These are phyloP conservation scores for Threskiornis aethiopicus DNA, from an alignment of 2,797 vertebrate species.

Conservation along the genomic window DNA sequence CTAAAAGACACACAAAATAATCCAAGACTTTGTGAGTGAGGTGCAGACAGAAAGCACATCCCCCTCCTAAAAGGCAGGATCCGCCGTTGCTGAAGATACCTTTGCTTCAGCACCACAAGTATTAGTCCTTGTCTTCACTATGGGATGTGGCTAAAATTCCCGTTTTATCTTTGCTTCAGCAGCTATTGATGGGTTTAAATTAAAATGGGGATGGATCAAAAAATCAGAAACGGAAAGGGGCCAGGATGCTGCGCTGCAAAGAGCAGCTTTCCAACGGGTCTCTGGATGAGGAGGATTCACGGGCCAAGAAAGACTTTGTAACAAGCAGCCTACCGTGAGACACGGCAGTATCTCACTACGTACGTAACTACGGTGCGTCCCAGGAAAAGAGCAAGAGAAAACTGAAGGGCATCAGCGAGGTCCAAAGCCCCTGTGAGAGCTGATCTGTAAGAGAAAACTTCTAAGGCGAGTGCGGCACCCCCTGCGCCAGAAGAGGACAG, in stretches of 20 bases:
- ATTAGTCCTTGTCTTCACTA: neutral
- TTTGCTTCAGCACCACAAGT: neutral
- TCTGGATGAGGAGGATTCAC: neutral
- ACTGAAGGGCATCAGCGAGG: neutral
- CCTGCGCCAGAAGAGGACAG: neutral
- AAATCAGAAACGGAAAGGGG: neutral
- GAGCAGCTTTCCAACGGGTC: neutral
- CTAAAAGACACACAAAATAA: neutral
- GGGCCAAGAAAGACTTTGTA: neutral
- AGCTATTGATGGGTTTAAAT: neutral
- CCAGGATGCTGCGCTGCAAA: neutral
- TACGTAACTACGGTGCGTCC: fast-evolving
- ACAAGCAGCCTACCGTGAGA: neutral
- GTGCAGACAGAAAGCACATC: neutral
- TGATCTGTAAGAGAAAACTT: neutral
- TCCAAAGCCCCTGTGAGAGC: neutral
- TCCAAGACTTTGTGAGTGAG: neutral
- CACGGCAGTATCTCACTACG: fast-evolving
- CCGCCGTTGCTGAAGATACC: neutral
- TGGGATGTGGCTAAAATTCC: neutral
- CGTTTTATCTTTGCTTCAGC: neutral
- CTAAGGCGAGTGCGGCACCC: neutral
- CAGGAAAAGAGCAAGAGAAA: neutral
- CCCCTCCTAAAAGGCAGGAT: neutral
- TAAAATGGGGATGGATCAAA: neutral